Percentiles rank a stretch among this genome's conserved stretches.
These are phyloP conservation scores for Hormaphis cornu DNA, from an alignment of 1,140 invertebrate species.

Conservation along the genomic window DNA sequence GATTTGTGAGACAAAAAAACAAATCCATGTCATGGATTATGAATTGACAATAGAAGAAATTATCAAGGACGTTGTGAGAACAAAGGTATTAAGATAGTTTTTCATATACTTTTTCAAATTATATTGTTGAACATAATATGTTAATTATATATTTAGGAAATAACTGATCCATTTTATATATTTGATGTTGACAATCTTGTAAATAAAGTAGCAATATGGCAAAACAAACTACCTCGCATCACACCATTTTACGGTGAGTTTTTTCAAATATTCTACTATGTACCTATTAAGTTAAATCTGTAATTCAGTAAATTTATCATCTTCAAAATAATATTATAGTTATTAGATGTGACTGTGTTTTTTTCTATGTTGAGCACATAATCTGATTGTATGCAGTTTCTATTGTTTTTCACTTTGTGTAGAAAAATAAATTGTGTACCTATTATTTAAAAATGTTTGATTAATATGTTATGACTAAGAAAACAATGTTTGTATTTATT, in stretches of 20 bases:
- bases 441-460: too few relatives aligned
- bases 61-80: conserved; percentile 22
- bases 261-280: not conserved
- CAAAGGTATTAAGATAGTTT: conserved; percentile 16
- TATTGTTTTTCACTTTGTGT: too few relatives aligned
- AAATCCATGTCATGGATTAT: conserved; percentile 22
- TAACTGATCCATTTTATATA: conserved; percentile 90
- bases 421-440: too few relatives aligned
- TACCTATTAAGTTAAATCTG: conserved; percentile 37
- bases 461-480: too few relatives aligned
- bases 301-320: too few relatives aligned
- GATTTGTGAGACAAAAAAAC: not conserved
- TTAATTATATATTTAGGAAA: conserved; percentile 43
- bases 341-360: too few relatives aligned
- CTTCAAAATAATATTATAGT: too few relatives aligned
- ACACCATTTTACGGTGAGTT: conserved; percentile 82
- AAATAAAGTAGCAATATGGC: conserved; percentile 76
- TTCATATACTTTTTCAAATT: not conserved
- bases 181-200: conserved; percentile 84
- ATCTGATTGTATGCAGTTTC: too few relatives aligned
- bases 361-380: too few relatives aligned
- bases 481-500: too few relatives aligned
- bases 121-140: not conserved
- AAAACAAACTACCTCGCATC: conserved; percentile 72
- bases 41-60: conserved; percentile 19